phyloP scores from a whole-genome alignment of 2,797 vertebrate genomes.

The Poliocrania exsul region DNA sequence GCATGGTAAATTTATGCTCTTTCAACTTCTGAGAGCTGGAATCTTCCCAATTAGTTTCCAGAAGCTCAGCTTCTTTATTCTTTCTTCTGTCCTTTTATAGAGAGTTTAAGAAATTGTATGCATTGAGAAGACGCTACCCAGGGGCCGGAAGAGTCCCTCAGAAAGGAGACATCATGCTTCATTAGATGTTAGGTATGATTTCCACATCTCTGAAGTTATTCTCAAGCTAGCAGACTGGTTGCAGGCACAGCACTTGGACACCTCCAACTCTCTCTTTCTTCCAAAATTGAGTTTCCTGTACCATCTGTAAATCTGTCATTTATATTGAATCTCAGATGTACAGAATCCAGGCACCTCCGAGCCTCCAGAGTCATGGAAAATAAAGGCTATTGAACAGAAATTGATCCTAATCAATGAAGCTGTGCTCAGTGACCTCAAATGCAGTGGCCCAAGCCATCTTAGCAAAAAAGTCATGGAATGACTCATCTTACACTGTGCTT shows the following conservation, averaged over 20 bases:
- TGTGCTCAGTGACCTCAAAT: constrained; percentile 38
- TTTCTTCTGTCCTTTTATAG: neutral
- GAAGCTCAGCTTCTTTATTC: constrained; percentile 4
- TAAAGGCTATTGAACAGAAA: constrained; percentile 27
- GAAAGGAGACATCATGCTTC: neutral
- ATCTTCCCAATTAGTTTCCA: constrained; percentile 31
- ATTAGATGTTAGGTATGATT: neutral
- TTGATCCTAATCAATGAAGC: constrained; percentile 19
- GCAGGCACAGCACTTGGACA: neutral
- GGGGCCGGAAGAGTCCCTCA: neutral
- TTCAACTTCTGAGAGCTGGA: constrained; percentile 19
- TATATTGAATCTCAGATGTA: neutral
- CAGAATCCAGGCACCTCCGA: neutral
- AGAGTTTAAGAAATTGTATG: neutral
- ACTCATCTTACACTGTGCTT: neutral
- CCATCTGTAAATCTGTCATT: neutral
- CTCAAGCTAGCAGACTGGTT: neutral
- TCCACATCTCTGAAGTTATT: neutral
- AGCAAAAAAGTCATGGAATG: neutral
- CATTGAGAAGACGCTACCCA: neutral
- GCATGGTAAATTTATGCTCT: constrained; percentile 17
- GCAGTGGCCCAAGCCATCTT: neutral
- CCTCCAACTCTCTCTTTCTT: neutral
- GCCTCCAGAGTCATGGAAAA: neutral
- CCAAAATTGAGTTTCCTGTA: neutral